Base-by-base conservation (phyloP, 1,140 invertebrate species). In the Probaryconus sp. region DNA sequence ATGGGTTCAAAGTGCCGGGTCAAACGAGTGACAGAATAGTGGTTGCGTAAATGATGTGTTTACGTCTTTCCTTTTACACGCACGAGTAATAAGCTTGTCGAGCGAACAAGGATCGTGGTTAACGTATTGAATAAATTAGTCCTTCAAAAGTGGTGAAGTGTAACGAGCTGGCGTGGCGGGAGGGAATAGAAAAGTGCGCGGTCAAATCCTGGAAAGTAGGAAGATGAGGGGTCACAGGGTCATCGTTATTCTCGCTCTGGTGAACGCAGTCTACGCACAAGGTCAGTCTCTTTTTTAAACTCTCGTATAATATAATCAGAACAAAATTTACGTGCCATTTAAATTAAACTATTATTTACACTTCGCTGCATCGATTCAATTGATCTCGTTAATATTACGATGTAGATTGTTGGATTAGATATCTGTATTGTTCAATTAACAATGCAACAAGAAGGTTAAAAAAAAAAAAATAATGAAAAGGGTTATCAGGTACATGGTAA, bases 151-250 rank as follows among this genome's bases (percentile, higher is more conserved):
- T 77, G 71, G 64, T 75, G 67, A 71, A 79, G 69, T 79, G 75
- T 55, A 38, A 77, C 77, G 77, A 79, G 68, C 74, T 79, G 81
- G 79, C 79, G 81, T 64, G 53, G 51, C 47, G 60, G 68, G 42
- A 65, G 63, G 18, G 43, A 42, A 73, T 53, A 43, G 21, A 69
- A 37, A 77, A 73, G 74, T 55, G 74, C 58, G 40, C 26, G 64
- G 43, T 63, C 65, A 48, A 63, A 65, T 65, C 47, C 79, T 79
- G 75, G 53, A 81, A 73, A 76, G 78, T 77, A 76, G 75, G 76
- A 83, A 81, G 72, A 85, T 84, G 84, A 81, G 74, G 82, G 80
- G 76, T 79, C 79, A 79, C 76, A 61, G 80, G 71, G 76, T 82
- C 67, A 76, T 78, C 68, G 70, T 79, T 61, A 60, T 87, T 78